Percentiles rank a stretch among this genome's conserved stretches.
phyloP scores from a whole-genome alignment of 92 coral and sea anemone species.

The Umimayanthus chanpuru region DNA sequence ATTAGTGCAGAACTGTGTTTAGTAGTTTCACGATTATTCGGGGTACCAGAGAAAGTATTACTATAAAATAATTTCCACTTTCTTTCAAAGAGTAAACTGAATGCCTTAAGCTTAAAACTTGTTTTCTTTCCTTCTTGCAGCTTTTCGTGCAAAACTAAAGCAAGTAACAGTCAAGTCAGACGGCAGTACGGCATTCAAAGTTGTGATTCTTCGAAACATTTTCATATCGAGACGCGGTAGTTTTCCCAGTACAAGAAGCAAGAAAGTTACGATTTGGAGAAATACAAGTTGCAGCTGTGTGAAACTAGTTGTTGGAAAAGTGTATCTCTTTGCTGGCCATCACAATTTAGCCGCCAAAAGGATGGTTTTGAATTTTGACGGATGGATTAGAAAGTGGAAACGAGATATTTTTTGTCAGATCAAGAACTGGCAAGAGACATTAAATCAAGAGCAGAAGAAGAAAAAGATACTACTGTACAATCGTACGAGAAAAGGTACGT shows the following conservation, averaged over 20 bases:
- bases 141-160: slow-evolving; percentile 21
- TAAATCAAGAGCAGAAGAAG: neutral
- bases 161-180: neutral
- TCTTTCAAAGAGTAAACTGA: too few relatives aligned
- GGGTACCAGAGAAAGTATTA: too few relatives aligned
- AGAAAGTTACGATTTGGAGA: slow-evolving; percentile 7
- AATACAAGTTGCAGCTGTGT: slow-evolving; percentile 12
- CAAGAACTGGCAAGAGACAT: slow-evolving; percentile 27
- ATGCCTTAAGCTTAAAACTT: neutral
- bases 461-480: neutral
- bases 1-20: too few relatives aligned
- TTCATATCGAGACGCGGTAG: neutral
- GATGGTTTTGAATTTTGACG: neutral
- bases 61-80: too few relatives aligned
- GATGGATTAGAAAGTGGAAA: slow-evolving; percentile 15
- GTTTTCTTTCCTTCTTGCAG: slow-evolving; percentile 9
- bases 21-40: too few relatives aligned
- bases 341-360: neutral
- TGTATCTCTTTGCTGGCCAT: slow-evolving; percentile 32
- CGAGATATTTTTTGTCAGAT: neutral
- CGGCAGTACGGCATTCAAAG: neutral
- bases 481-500: neutral
- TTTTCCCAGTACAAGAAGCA: neutral
- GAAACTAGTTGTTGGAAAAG: neutral
- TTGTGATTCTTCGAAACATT: slow-evolving; percentile 26